Percentiles rank a stretch among this genome's conserved stretches.
phyloP scores from a whole-genome alignment of 2,113 vertebrate species.

The Vombatus ursinus region DNA sequence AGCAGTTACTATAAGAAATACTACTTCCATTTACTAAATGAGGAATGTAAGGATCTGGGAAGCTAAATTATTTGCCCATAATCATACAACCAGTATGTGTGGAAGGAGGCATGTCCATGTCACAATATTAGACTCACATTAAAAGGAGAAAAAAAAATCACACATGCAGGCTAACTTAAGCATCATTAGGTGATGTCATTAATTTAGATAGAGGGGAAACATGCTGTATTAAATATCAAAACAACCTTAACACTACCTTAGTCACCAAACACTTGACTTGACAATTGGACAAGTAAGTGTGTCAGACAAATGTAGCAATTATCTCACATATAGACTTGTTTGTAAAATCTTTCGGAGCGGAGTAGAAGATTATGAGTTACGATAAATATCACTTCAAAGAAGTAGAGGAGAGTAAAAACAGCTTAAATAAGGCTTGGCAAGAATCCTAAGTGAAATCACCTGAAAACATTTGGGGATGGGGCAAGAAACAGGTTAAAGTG shows the following conservation, averaged over 20 bases:
- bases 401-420: neutral
- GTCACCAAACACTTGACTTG: neutral
- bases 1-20: neutral
- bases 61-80: neutral
- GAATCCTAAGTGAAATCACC: neutral
- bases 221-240: neutral
- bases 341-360: neutral
- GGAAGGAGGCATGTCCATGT: neutral
- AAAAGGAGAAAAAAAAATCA: neutral
- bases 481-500: neutral
- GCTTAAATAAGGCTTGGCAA: neutral
- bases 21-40: neutral
- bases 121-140: neutral
- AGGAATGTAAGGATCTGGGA: neutral
- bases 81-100: neutral
- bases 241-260: neutral
- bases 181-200: neutral
- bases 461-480: neutral
- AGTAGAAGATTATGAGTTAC: neutral
- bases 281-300: neutral
- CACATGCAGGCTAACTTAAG: neutral
- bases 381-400: neutral
- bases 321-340: neutral
- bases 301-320: neutral
- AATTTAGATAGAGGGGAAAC: neutral